These are phyloP conservation scores for Clistopyga incitator DNA, from an alignment of 2,888 invertebrate species.

Conservation along the genomic window DNA sequence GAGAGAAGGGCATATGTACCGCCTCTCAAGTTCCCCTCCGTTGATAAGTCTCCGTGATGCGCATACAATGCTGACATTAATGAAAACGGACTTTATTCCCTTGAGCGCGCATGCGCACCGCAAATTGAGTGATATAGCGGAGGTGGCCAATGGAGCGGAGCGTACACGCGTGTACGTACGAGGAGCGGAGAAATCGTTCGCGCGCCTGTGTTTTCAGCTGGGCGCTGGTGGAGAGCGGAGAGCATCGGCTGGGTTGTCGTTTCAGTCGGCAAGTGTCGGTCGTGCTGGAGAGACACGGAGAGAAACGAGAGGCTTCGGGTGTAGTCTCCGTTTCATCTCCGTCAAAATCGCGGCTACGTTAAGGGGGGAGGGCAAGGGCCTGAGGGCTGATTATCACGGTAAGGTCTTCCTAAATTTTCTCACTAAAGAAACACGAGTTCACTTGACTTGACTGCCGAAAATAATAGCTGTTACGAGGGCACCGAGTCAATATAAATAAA, in stretches of 20 bases:
- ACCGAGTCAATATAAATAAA: background rate
- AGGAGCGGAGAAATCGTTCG: constrained; percentile 13
- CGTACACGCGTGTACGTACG: constrained; percentile 1
- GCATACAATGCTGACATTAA: constrained; percentile 13
- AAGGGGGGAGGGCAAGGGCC: constrained; percentile 23
- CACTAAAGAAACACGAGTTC: background rate
- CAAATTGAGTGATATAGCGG: constrained; percentile 28
- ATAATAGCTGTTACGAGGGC: background rate
- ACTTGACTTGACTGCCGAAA: background rate
- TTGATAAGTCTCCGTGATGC: background rate
- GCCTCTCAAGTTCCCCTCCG: background rate
- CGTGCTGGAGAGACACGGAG: constrained; percentile 39
- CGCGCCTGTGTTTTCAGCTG: constrained; percentile 39
- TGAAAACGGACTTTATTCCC: constrained; percentile 40
- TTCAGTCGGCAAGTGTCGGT: constrained; percentile 63
- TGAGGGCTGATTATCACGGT: constrained; percentile 26
- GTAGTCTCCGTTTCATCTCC: constrained; percentile 9
- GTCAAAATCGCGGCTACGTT: background rate
- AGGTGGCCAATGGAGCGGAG: background rate
- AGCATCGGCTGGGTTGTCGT: constrained; percentile 13
- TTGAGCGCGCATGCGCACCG: constrained; percentile 39
- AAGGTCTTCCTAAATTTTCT: constrained; percentile 15
- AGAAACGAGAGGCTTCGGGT: constrained; percentile 28
- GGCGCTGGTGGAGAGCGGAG: constrained; percentile 42
- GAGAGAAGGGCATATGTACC: too few species aligned